Percentiles rank a stretch among this genome's conserved stretches.
These are phyloP conservation scores for Ammodytes dubius DNA, from an alignment of 2,113 vertebrate species.

Conservation along the genomic window DNA sequence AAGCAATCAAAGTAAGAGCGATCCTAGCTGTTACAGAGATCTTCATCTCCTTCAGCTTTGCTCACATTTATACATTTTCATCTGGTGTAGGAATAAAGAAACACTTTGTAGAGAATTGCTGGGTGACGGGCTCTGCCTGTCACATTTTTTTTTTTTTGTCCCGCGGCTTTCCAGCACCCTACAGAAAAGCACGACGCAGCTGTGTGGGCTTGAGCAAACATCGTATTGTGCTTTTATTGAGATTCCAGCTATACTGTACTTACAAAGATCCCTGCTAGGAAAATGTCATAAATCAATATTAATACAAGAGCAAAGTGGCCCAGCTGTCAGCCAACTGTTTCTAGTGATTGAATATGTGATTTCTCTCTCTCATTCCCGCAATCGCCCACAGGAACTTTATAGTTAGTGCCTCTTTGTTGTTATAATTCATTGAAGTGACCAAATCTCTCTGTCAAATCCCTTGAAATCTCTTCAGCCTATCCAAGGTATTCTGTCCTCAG, in stretches of 20 bases:
- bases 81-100: background rate
- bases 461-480: background rate
- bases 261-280: constrained; percentile 24
- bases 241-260: constrained; percentile 3
- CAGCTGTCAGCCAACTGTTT: constrained; percentile 15
- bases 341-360: constrained; percentile 11
- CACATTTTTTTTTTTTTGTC: constrained; percentile 13
- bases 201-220: constrained; percentile 1
- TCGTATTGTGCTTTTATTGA: background rate
- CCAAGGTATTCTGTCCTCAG: background rate
- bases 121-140: background rate
- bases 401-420: background rate
- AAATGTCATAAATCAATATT: constrained; percentile 32
- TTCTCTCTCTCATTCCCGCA: background rate
- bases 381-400: background rate
- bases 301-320: constrained; percentile 9
- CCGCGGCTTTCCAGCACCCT: constrained; percentile 3
- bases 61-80: background rate
- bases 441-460: background rate
- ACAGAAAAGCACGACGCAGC: background rate
- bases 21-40: background rate
- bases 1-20: background rate
- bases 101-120: background rate
- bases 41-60: background rate
- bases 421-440: constrained; percentile 1